phyloP scores from a whole-genome alignment of 1,140 invertebrate species.

The Teleogryllus occipitalis region DNA sequence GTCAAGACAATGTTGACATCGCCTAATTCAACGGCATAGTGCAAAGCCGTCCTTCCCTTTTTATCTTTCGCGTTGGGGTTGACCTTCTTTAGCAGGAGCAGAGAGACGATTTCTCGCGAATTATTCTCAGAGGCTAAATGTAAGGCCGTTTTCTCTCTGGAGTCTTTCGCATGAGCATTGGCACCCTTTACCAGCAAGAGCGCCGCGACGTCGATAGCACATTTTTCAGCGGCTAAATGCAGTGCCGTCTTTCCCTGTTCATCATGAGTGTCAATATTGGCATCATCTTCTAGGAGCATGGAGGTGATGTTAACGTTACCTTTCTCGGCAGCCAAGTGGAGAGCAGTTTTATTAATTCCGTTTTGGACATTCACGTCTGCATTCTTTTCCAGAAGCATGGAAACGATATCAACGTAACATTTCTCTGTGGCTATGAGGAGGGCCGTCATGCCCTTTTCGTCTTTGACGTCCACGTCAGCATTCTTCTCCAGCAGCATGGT shows the following conservation, averaged over 20 bases:
- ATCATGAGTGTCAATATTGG: constrained; percentile 57
- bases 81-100: neutral
- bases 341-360: no score
- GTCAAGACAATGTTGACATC: neutral
- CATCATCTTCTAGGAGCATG: constrained; percentile 57
- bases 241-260: constrained; percentile 59
- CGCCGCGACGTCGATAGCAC: constrained; percentile 40
- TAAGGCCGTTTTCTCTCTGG: neutral
- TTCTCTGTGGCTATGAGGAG: no score
- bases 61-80: neutral
- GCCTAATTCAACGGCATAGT: neutral
- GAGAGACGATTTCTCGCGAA: neutral
- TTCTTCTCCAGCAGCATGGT: neutral
- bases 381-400: no score
- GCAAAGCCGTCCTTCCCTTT: neutral
- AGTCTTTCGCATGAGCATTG: constrained; percentile 25
- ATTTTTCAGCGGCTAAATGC: constrained; percentile 24
- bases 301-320: constrained; percentile 33
- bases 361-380: no score
- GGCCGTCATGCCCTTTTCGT: no score
- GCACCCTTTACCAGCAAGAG: constrained; percentile 46
- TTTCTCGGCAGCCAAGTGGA: constrained; percentile 14
- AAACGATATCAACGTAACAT: no score
- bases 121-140: neutral
- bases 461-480: neutral